Percentiles rank a stretch among this genome's conserved stretches.
These are phyloP conservation scores for Paedocypris sp. DNA, from an alignment of 2,113 vertebrate genomes.

Conservation along the genomic window DNA sequence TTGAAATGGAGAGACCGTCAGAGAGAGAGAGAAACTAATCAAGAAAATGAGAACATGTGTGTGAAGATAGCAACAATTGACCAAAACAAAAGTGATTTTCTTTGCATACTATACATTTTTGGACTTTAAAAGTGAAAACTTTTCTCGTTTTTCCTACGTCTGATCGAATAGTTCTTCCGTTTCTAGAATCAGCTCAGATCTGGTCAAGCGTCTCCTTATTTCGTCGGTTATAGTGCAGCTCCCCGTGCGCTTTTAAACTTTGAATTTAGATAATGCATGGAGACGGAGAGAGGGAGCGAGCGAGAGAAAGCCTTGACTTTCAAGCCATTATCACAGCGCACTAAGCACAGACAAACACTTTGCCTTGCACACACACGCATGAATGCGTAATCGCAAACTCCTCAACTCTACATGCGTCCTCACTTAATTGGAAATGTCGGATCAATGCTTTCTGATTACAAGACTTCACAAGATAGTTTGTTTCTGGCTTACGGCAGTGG, in stretches of 20 bases:
- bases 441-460: conserved; percentile 40
- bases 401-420: conserved; percentile 25
- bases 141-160: too few relatives aligned
- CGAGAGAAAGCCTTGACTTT: conserved; percentile 27
- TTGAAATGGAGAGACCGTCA: too few relatives aligned
- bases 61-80: too few relatives aligned
- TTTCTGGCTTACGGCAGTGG: conserved; percentile 26
- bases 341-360: conserved; percentile 36
- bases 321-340: conserved; percentile 38
- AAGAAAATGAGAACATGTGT: too few relatives aligned
- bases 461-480: conserved; percentile 32
- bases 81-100: too few relatives aligned
- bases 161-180: too few relatives aligned
- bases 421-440: conserved; percentile 42
- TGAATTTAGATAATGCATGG: neutral
- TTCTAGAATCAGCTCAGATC: too few relatives aligned
- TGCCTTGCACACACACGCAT: conserved; percentile 14
- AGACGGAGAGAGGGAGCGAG: neutral
- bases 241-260: conserved; percentile 3
- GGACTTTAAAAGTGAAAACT: too few relatives aligned
- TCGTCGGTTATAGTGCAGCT: neutral
- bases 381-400: conserved; percentile 25
- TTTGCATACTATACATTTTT: too few relatives aligned
- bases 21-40: too few relatives aligned
- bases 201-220: neutral